Evolutionary conservation across 1,140 invertebrate species (phyloP).

Genomic region (Procambarus clarkii): DNA sequence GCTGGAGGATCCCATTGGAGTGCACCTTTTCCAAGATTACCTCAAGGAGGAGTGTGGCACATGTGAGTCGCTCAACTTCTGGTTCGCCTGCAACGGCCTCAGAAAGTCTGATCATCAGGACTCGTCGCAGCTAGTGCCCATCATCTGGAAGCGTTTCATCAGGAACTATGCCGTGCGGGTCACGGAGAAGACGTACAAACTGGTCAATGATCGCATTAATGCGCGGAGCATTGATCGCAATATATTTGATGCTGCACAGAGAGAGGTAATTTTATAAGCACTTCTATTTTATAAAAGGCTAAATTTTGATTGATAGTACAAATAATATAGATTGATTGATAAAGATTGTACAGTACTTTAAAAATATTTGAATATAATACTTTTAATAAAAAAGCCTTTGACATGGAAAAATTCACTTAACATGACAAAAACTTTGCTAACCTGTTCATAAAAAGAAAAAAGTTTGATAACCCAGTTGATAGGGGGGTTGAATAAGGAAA

Average conservation of each 20-base stretch:
- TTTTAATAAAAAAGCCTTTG: no score
- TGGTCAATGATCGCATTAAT: constrained; percentile 58
- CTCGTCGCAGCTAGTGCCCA: constrained; percentile 49
- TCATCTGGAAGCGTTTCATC: constrained; percentile 59
- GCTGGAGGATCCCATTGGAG: constrained; percentile 50
- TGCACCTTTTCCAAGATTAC: constrained; percentile 57
- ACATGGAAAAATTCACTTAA: no score
- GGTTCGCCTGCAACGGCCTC: constrained; percentile 63
- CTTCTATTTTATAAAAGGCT: no score
- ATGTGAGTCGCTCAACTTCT: constrained; percentile 50
- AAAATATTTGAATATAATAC: no score
- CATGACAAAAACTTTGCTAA: no score
- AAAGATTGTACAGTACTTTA: no score
- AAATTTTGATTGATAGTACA: no score
- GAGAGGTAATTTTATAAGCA: constrained; percentile 22
- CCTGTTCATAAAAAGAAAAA: no score
- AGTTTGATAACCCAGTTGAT: no score
- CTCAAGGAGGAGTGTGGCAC: constrained; percentile 56
- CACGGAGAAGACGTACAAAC: constrained; percentile 56
- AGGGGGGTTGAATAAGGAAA: no score
- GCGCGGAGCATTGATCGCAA: constrained; percentile 53
- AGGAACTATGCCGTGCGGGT: constrained; percentile 52
- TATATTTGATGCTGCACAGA: constrained; percentile 63
- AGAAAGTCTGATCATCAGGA: constrained; percentile 37
- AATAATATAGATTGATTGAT: no score